Evolutionary conservation across 2,797 vertebrate genomes (phyloP).

Genomic region (Sciurus vulgaris): DNA sequence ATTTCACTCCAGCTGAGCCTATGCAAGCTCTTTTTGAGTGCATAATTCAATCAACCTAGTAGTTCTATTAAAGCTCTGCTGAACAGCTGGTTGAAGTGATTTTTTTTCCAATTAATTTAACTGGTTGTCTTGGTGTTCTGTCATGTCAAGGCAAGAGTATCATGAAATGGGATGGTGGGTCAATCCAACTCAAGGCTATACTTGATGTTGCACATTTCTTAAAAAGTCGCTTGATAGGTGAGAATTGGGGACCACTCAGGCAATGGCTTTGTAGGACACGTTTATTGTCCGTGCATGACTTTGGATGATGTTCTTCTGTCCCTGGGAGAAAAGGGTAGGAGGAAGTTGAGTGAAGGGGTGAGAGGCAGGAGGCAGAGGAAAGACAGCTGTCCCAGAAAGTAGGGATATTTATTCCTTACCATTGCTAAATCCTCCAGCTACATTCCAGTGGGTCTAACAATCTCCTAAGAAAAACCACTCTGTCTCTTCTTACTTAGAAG

Average conservation of each 20-base stretch:
- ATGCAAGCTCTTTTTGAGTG: constrained; percentile 33
- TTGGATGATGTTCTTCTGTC: neutral
- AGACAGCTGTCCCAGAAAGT: constrained; percentile 63
- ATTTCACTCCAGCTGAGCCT: neutral
- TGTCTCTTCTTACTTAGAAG: constrained; percentile 50
- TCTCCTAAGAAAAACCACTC: constrained; percentile 67
- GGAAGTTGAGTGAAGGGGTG: neutral
- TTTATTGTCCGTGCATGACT: neutral
- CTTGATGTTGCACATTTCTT: neutral
- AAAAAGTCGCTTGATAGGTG: neutral
- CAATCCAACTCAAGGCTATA: neutral
- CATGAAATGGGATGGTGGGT: neutral
- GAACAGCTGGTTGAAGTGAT: neutral
- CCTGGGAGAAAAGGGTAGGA: neutral
- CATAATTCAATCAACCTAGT: neutral
- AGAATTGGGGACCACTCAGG: neutral
- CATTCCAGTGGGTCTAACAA: constrained; percentile 50
- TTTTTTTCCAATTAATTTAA: neutral
- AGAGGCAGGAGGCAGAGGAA: neutral
- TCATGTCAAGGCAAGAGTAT: neutral
- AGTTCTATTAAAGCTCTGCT: constrained; percentile 2
- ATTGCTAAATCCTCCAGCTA: neutral
- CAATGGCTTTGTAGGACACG: neutral
- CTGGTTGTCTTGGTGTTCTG: neutral
- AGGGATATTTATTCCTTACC: constrained; percentile 61